Base-by-base conservation (phyloP, 1,140 invertebrate species). In the Orius laevigatus region DNA sequence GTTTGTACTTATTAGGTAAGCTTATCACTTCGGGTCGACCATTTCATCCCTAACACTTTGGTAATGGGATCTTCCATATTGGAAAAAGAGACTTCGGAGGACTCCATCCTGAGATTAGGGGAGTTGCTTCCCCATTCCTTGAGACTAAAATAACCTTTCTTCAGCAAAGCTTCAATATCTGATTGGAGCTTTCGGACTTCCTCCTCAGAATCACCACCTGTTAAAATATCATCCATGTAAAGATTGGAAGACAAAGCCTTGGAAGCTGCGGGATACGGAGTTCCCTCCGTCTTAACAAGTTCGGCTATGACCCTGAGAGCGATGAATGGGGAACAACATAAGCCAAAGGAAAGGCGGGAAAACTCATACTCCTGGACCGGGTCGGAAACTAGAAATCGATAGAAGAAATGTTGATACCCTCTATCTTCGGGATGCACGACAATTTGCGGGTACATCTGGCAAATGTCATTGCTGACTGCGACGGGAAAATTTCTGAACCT, bases 171-270 rank as follows among this genome's bases (percentile, higher is more conserved):
- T 19, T 31, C 46, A 2, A 59, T 2, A 14, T 58, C 38, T 3
- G 18, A 11, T 12, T 49, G 52, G 9, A 56, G 14, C 35, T 52
- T 14, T n/a, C 49, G 16, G 14, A 55, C 58, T 39, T 49, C 48
- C 38, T 51, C 34, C 31, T 49, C 45, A 25, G 14, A 20, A n/a
- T 49, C 50, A 9, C 55, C 53, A 16, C 65, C 63, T 16, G 59
- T 57, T 1, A 69, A 44, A 16, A 63, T 46, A 55, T 71, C 66
- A 50, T 71, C 67, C 4, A 68, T 59, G 52, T 68, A 71, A 48
- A 65, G 65, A 52, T 65, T 59, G 15, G 52, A 55, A 25, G 20
- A 12, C 14, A 65, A 58, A n/a, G 57, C 51, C 19, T 56, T 38
- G 39, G 53, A 38, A 33, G 54, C 58, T 8, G 32, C 31, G 20